Conservation (phyloP, 2,888 invertebrate species). For the Protodeltote pygarga region DNA sequence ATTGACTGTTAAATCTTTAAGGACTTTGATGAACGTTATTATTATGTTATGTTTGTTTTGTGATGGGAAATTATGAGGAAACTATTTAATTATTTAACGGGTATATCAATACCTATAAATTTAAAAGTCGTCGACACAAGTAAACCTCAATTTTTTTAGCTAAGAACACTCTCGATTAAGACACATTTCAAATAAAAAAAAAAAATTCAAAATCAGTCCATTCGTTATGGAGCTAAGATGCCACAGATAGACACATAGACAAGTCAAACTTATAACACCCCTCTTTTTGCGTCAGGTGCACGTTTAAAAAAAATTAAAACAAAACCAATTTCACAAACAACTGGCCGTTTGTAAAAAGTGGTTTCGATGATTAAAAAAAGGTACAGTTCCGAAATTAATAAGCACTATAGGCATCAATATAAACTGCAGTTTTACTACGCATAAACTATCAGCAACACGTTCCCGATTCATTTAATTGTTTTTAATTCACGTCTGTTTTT, state of each 20-base stretch:
- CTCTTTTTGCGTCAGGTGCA: too few relatives aligned
- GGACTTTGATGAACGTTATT: neutral
- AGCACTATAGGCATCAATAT: conserved; percentile 1
- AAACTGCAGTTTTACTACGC: conserved; percentile 2
- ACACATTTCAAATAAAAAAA: too few relatives aligned
- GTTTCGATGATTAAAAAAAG: conserved; percentile 22
- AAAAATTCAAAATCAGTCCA: too few relatives aligned
- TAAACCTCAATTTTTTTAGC: too few relatives aligned
- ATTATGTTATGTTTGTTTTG: neutral
- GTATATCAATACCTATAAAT: neutral
- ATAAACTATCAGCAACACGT: conserved; percentile 16
- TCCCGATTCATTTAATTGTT: conserved; percentile 49
- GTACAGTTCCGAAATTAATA: neutral
- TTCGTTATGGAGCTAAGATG: too few relatives aligned
- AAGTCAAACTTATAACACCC: too few relatives aligned
- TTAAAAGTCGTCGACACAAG: too few relatives aligned
- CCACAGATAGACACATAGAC: too few relatives aligned
- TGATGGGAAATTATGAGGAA: neutral
- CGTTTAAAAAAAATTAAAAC: neutral
- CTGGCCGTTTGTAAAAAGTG: neutral
- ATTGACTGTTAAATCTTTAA: neutral
- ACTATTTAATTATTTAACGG: neutral
- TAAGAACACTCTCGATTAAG: too few relatives aligned
- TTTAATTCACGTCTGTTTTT: conserved; percentile 54
- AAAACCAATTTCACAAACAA: neutral